Conservation (phyloP, 2,888 invertebrate species). For the Acronicta alni region DNA sequence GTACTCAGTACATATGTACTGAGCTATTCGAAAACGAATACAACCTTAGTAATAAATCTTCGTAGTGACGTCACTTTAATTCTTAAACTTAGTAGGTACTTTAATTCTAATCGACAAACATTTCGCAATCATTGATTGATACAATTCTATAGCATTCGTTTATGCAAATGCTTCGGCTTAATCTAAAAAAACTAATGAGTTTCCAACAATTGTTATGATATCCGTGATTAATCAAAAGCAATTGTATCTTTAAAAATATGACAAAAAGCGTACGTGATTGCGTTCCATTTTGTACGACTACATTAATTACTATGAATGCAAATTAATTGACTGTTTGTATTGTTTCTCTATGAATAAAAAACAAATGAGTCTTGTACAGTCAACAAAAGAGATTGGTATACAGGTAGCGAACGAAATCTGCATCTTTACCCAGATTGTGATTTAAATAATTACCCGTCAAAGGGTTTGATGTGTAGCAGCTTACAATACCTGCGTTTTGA, state of each 20-base stretch:
- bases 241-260: too few species aligned
- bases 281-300: conserved; percentile 7
- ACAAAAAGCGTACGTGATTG: not conserved
- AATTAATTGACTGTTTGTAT: conserved; percentile 9
- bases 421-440: too few species aligned
- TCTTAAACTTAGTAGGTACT: not conserved
- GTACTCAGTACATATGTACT: too few species aligned
- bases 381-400: too few species aligned
- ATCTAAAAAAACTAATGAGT: conserved; percentile 2
- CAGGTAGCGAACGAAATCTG: too few species aligned
- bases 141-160: conserved; percentile 5
- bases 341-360: not conserved
- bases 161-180: not conserved
- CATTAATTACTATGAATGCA: conserved; percentile 1
- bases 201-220: conserved; percentile 16
- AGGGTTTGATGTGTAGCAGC: too few species aligned
- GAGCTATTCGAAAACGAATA: too few species aligned
- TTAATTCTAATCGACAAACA: not conserved
- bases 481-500: too few species aligned
- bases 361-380: too few species aligned
- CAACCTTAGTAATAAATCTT: too few species aligned
- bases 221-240: too few species aligned
- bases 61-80: not conserved
- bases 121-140: conserved; percentile 8
- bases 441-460: too few species aligned